Conservation (phyloP, 2,113 vertebrate species). For the Callochromis pleurospilus region DNA sequence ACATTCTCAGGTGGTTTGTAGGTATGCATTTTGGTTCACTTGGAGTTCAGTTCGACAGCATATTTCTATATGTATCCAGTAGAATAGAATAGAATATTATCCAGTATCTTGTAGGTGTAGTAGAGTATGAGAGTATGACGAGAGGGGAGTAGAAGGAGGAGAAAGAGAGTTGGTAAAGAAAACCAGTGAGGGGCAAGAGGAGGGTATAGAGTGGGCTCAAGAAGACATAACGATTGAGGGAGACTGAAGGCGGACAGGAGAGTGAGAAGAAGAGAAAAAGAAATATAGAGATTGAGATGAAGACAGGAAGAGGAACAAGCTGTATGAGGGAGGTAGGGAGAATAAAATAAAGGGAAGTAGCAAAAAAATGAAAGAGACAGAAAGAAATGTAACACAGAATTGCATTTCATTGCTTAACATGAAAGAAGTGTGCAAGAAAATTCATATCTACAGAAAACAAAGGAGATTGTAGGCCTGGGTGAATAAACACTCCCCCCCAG, state of each 20-base stretch:
- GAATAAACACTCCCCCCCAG: background rate
- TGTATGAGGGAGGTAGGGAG: background rate
- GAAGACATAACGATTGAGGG: background rate
- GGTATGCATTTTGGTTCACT: background rate
- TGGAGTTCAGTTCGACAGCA: fast-evolving
- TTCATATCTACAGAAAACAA: background rate
- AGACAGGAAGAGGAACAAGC: background rate
- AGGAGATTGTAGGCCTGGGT: background rate
- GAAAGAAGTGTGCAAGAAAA: background rate
- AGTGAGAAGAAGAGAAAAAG: background rate
- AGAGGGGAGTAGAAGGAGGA: background rate
- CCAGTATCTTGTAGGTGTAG: background rate
- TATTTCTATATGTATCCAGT: background rate
- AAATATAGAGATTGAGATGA: background rate
- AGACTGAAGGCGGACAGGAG: background rate
- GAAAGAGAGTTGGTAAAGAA: background rate
- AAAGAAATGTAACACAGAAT: background rate
- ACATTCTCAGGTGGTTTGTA: background rate
- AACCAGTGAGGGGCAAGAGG: background rate
- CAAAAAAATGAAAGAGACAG: background rate
- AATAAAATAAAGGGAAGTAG: background rate
- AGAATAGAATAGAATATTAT: background rate
- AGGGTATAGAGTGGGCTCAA: background rate
- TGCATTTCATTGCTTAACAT: conserved; percentile 13
- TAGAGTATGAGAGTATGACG: background rate